Base-by-base conservation (phyloP, 2,113 vertebrate species). In the Melanotaenia duboulayi region DNA sequence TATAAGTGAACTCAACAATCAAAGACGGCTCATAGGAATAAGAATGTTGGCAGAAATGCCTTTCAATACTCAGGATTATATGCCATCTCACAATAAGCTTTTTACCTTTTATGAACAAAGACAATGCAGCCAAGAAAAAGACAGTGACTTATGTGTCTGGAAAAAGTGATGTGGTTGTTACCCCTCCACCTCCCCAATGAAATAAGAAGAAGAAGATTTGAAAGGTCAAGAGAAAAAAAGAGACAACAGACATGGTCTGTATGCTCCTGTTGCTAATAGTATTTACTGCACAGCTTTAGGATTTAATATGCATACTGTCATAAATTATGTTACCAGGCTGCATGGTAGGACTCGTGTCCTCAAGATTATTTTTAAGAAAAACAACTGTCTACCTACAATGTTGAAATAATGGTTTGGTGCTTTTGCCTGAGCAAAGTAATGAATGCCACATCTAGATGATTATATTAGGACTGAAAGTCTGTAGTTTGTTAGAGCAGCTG, bases 61-160 rank as follows among this genome's bases (percentile, higher is more conserved):
- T 24, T 58, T 77, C 28, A 80, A 63, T 61, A 25, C 39, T 62
- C 55, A n/a, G 19, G 44, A 78, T 80, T 68, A 82, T 51, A 42
- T 39, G 20, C 50, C 66, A 74, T 68, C 37, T 52, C 56, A 58
- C 49, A 72, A 71, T 49, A 65, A 73, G 42, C 19, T 24, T 23
- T 62, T 50, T 67, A 44, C 59, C 72, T 84, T 87, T 76, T 61
- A 82, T 66, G 48, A 71, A 60, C 55, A 65, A 24, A 69, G 62
- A 73, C 66, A 69, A 67, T 12, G 48, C 19, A 35, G 73, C 51
- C 50, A 58, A 48, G 42, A 13, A 63, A 46, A 54, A 11, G 56
- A 82, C 20, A 49, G 44, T 49, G 80, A 73, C 71, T 39, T 25
- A 56, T 74, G 69, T 16, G 52, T 61, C 25, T 71, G 66, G 24